Evolutionary conservation across 2,888 invertebrate species (phyloP), one percentile per base, ranked within the genome.

Genomic region (Limnephilus rhombicus): DNA sequence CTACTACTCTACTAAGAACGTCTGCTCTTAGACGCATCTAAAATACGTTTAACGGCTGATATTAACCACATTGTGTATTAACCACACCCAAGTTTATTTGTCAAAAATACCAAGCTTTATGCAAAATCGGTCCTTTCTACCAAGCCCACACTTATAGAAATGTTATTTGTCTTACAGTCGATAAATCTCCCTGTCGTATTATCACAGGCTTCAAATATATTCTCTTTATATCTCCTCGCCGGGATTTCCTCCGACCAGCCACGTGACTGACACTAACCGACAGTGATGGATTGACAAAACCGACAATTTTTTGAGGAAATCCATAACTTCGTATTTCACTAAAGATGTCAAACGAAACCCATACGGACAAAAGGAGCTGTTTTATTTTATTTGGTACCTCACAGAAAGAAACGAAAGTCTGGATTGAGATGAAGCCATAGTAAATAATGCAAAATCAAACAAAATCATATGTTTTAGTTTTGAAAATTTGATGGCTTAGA

Each of bases 121-220:
- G 1, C 24, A 68, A 7, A 82, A 0, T 15, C 34, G 7, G n/a
- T n/a, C 45, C 12, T 18, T 15, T 41, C n/a, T 85, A 11, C 41
- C 37, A 15, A 82, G 29, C 34, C 31, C 29, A 29, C 34, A 49
- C 92, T 83, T 80, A 92, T 89, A 93, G 89, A 87, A 93, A 91
- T 92, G 91, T 89, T 85, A 93, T 92, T 93, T 93, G 93, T 93
- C 93, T 93, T 92, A 68, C 89, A 85, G 90, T 93, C 92, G 93
- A 93, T 93, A 93, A 93, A 93, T 93, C 93, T 93, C 92, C 92
- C 85, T 93, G 92, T 92, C 92, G 90, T 92, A 92, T 92, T 53
- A 68, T 37, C 29, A 37, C 18, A 31, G 13, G 29, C 93, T 89
- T 92, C 92, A 93, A 93, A 93, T 91, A 92, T 93, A 93, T 93